Evolutionary conservation across 1,140 invertebrate genomes (phyloP), one percentile per base, ranked within the genome.

Genomic region (Rhyzopertha dominica): DNA sequence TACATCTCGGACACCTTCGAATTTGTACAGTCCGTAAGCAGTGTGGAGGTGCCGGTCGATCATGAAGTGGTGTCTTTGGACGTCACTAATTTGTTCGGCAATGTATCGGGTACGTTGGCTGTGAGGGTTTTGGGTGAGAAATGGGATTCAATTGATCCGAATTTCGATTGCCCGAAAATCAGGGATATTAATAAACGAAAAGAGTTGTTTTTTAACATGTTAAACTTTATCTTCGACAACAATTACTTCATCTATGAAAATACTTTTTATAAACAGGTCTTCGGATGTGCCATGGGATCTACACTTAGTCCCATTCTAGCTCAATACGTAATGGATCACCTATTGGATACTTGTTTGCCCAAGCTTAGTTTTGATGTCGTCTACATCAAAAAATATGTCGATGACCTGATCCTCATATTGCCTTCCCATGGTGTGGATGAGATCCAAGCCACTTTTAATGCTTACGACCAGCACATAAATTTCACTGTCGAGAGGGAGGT

Each of bases 371-470:
- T 34, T 14, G 17, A 8, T 18, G 9, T 14, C 12, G 19, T 9
- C n/a, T 20, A 13, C 5, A 36, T 36, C 13, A 20, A 36, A 36
- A 36, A 36, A 20, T 20, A 36, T 36, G 34, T 36, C 4, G 34
- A 22, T n/a, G 34, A 36, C 18, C 16, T 36, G 2, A 5, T 20
- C 13, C 20, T 36, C 5, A 16, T n/a, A 5, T 7, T 36, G 24
- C 34, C 16, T 7, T 22, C 17, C n/a, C 10, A 4, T 10, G 5
- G 19, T 12, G 24, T 36, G 20, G 34, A 36, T 7, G 17, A 18
- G 19, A 18, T 20, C 18, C n/a, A n/a, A n/a, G n/a, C n/a, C n/a
- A n/a, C n/a, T n/a, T n/a, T n/a, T n/a, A n/a, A n/a, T n/a, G n/a
- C n/a, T n/a, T n/a, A n/a, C n/a, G n/a, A n/a, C n/a, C n/a, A n/a